Evolutionary conservation across 2,113 vertebrate species (phyloP), one percentile per base, ranked within the genome.

Genomic region (Malurus melanocephalus): DNA sequence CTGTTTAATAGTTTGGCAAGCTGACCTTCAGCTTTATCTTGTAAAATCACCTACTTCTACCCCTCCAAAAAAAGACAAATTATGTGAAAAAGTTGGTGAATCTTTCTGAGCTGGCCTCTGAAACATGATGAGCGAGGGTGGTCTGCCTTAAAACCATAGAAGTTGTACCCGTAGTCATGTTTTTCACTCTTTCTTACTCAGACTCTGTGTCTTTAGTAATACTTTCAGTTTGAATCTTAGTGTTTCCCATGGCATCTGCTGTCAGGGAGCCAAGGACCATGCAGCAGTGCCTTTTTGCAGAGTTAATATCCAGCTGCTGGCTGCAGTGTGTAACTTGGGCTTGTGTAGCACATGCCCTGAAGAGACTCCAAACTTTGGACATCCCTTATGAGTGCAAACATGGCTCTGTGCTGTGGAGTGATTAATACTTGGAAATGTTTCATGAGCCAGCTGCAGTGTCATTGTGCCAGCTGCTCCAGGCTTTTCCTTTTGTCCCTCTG

Each of bases 291-390:
- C 13, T 40, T 35, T 10, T 1, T 7, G 42, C 56, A 53, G 73
- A 40, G 30, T 26, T 45, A 6, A 11, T 17, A 52, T 24, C 48
- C 52, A n/a, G 38, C 32, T 1, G 17, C 28, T 62, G 52, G 17
- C 66, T 79, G 72, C 49, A 42, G 56, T 7, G 2, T 1, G 0
- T 16, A 27, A 7, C 40, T 2, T 2, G 2, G 61, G 48, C 48
- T 80, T 33, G 68, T n/a, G 18, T 12, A 21, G 61, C 18, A 5
- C 57, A 2, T 0, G 2, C 52, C 42, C 22, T 49, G 48, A 5
- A 49, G 78, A 57, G 21, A 10, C 40, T 73, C 22, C 33, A 33
- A 33, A 3, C 48, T 67, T 65, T 32, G 23, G n/a, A 57, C 46
- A 56, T 27, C 52, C 48, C n/a, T 91, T 18, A 10, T 62, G 32